Evolutionary conservation across 2,797 vertebrate genomes (phyloP), one percentile per base, ranked within the genome.

Genomic region (Centropyge bicolor): DNA sequence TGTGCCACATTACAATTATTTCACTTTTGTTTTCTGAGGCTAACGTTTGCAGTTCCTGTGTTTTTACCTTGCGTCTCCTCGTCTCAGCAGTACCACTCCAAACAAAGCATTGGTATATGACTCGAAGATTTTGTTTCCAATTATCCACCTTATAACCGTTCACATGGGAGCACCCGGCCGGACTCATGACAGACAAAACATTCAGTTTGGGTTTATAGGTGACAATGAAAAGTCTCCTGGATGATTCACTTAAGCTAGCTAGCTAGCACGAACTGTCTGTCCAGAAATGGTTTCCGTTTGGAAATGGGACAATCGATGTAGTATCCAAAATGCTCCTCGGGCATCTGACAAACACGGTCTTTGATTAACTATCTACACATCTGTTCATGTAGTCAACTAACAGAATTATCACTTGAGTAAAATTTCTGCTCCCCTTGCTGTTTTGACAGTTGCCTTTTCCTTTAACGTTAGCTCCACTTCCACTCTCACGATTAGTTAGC

Each of bases 71-170:
- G 86, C 97, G 96, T 95, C 97, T 97, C 91, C 97, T 96, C 94
- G 97, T 97, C 94, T 98, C 98, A 70, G 97, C 97, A 82, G 97
- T 96, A 79, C 97, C 97, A 93, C 96, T 97, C 98, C 98, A 99
- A 90, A 99, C 97, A 97, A 99, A 99, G 95, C 97, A 98, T 94
- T 98, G 98, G 95, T 99, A 98, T 89, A 99, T 98, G 88, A 97
- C 97, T 87, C 97, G 96, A 85, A 99, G 96, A 86, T 98, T 98
- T 96, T 98, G 98, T 95, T 97, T 98, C 98, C 98, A 99, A 93
- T 99, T 98, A 88, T 99, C 98, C 97, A 98, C 97, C 95, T 99
- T 99, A 96, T 97, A 98, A 92, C 96, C 96, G 96, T 96, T 97
- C 96, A 99, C 96, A 96, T 99, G 97, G 95, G 97, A 96, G 94